phyloP scores from a whole-genome alignment of 2,888 invertebrate genomes.

The Hoplodrina blanda region DNA sequence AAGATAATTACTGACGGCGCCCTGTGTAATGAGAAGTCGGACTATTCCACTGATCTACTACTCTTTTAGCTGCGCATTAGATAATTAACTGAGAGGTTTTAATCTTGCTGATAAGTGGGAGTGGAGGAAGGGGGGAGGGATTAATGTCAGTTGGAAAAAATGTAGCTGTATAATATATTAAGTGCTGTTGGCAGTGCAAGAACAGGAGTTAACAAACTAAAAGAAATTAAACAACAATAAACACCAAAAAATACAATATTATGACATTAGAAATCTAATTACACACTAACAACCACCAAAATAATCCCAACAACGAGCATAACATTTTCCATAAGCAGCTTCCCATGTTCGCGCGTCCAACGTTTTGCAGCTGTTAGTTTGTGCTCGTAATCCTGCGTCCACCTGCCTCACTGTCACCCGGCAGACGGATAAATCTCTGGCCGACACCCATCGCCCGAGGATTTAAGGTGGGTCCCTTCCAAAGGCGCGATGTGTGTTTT shows the following conservation, averaged over 20 bases:
- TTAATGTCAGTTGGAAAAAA: background rate
- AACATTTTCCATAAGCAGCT: conserved; percentile 40
- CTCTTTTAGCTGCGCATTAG: conserved; percentile 27
- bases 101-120: conserved; percentile 8
- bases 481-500: conserved; percentile 19
- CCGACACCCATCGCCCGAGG: conserved; percentile 60
- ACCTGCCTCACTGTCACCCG: conserved; percentile 74
- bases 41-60: conserved; percentile 43
- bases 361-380: conserved; percentile 53
- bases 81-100: conserved; percentile 44
- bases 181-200: too few species aligned
- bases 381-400: conserved; percentile 57
- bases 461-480: conserved; percentile 46
- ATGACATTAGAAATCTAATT: background rate
- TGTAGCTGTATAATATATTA: background rate
- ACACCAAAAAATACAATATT: too few species aligned
- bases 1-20: conserved; percentile 80
- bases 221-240: too few species aligned
- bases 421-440: conserved; percentile 76
- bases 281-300: background rate
- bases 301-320: conserved; percentile 10
- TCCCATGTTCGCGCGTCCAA: conserved; percentile 5
- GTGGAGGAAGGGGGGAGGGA: background rate
- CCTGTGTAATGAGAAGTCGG: conserved; percentile 64
- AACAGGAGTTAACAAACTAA: too few species aligned